Conservation (phyloP, 2,113 vertebrate genomes). For the Eptesicus fuscus region DNA sequence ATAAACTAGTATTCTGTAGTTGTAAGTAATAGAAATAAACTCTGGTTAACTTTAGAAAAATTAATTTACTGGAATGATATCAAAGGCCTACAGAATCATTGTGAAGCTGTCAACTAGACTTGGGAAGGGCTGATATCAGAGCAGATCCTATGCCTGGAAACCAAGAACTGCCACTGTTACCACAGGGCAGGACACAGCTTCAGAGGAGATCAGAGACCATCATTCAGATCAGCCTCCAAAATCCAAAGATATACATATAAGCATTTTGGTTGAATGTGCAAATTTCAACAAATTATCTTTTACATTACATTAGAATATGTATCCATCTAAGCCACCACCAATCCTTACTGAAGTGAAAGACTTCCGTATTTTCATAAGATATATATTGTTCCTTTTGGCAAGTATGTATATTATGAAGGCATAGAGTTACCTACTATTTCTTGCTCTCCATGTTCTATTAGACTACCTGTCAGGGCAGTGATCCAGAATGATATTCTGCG, state of each 20-base stretch:
- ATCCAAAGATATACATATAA: not conserved
- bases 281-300: not conserved
- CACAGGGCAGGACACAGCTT: not conserved
- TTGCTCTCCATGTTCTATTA: not conserved
- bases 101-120: not conserved
- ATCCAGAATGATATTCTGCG: not conserved
- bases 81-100: not conserved
- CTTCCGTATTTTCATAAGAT: not conserved
- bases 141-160: not conserved
- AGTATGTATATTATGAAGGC: not conserved
- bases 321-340: not conserved
- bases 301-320: not conserved
- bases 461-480: not conserved
- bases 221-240: not conserved
- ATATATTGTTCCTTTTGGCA: not conserved
- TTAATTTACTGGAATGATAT: not conserved
- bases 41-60: conserved; percentile 4
- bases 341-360: not conserved
- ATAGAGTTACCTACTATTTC: not conserved
- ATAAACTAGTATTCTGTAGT: not conserved
- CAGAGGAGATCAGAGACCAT: not conserved
- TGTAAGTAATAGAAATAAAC: not conserved
- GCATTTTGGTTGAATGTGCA: not conserved
- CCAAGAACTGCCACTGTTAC: not conserved
- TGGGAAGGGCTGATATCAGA: not conserved